Evolutionary conservation across 2,113 vertebrate species (phyloP), one percentile per base, ranked within the genome.

Genomic region (Pseudorasbora parva): DNA sequence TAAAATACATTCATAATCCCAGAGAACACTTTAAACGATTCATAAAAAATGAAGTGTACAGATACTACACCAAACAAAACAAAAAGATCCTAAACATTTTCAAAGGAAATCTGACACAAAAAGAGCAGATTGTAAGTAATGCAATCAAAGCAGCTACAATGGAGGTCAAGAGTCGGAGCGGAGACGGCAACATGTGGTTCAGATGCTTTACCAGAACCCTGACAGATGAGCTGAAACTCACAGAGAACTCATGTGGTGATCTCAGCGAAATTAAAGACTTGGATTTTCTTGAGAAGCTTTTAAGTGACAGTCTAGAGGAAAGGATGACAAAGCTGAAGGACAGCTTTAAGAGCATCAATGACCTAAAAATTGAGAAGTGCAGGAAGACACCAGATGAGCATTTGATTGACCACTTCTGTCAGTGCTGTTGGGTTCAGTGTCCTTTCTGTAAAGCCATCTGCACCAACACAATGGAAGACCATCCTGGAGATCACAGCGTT

Each of bases 1-100:
- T 43, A 9, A 0, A 33, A 0, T 96, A 96, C 84, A 45, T 95
- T 57, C 1, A 0, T 0, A 0, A 0, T 0, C 87, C 94, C 78
- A 0, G 19, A 59, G 0, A 7, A 0, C 90, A 92, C 85, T 92
- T 91, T 1, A 8, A 78, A 17, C 8, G 0, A 0, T 95, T 93
- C 25, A 94, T 87, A 64, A 76, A 17, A 8, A 71, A 45, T 10
- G 30, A 87, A 33, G 80, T 85, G 1, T 3, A 78, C 3, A 59
- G 1, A 8, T 77, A 77, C 30, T 21, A 73, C 6, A 15, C 5
- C 8, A 0, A 82, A 19, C 25, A 81, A 1, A 75, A n/a, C 0
- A 0, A 14, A 45, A 57, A 0, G 11, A 41, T 77, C 8, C 0
- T 41, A 23, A 59, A 23, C 0, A 8, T 77, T 41, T 77, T 77